Base-by-base conservation (phyloP, 1,140 invertebrate genomes). In the Metaphire vulgaris region DNA sequence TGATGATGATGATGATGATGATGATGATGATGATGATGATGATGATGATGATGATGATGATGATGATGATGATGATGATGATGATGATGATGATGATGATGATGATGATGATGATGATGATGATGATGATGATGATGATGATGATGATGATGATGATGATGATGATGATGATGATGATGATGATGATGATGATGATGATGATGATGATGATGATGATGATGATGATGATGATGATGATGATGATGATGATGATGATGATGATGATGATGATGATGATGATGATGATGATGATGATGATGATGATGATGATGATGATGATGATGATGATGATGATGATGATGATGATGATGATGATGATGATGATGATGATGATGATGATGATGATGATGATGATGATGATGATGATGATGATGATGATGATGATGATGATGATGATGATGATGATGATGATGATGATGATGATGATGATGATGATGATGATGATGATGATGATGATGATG, bases 41-140 rank as follows among this genome's bases (percentile, higher is more conserved):
- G 64, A n/a, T n/a, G 64, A 64, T 32, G 66, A 69, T 1, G 80
- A 79, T 65, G 76, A 80, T 77, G 77, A 82, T 65, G 74, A 80
- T 77, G 78, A 82, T 65, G 74, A 82, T 65, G 74, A 73, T 67
- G n/a, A 41, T 34, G 75, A 79, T 76, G 76, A 78, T 64, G 79
- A 80, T 29, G 67, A 74, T 65, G 66, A 74, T 65, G 78, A 80
- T 67, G 75, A 80, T 69, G 69, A 77, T 33, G 72, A 76, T 67
- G 73, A 79, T 71, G 65, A 79, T 66, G 77, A 77, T 2, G 74
- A 80, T 32, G 68, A 81, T 78, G 70, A 79, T 74, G 78, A 85
- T 71, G 82, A 83, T 77, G 80, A 82, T 1, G 83, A 84, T 75
- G 80, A 85, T 69, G 80, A 84, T 77, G 81, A 86, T 41, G 83